These are phyloP conservation scores for Rhodeus uyekii DNA, from an alignment of 2,797 vertebrate genomes.

Conservation along the genomic window DNA sequence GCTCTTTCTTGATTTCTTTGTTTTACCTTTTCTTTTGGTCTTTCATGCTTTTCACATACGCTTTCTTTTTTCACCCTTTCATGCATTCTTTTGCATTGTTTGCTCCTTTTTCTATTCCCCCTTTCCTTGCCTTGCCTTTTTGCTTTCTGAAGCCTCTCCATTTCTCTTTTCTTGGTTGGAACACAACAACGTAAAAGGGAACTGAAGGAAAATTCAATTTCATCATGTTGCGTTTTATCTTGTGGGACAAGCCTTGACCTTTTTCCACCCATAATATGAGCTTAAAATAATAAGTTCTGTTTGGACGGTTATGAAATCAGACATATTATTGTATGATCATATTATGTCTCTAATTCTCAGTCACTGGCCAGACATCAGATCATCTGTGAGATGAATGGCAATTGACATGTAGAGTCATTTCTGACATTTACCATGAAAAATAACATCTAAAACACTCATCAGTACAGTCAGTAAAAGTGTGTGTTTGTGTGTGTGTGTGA, in stretches of 20 bases:
- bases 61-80: too few relatives aligned
- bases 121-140: neutral
- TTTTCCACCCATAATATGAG: conserved; percentile 8
- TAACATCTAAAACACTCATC: neutral
- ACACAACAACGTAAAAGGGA: neutral
- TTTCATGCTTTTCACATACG: neutral
- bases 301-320: neutral
- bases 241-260: conserved; percentile 12
- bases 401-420: conserved; percentile 13
- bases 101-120: neutral
- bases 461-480: too few relatives aligned
- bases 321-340: conserved; percentile 4
- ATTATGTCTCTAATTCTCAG: neutral
- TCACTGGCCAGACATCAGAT: conserved; percentile 12
- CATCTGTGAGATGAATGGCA: neutral
- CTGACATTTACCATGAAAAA: conserved; percentile 6
- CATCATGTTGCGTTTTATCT: conserved; percentile 11
- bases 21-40: neutral
- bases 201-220: conserved; percentile 14
- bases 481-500: too few relatives aligned
- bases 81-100: neutral
- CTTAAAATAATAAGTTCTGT: conserved; percentile 12
- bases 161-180: neutral
- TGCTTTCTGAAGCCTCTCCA: neutral
- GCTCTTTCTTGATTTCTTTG: neutral